Percentiles rank a stretch among this genome's conserved stretches.
These are phyloP conservation scores for Piprites chloris DNA, from an alignment of 2,113 vertebrate genomes.

Conservation along the genomic window DNA sequence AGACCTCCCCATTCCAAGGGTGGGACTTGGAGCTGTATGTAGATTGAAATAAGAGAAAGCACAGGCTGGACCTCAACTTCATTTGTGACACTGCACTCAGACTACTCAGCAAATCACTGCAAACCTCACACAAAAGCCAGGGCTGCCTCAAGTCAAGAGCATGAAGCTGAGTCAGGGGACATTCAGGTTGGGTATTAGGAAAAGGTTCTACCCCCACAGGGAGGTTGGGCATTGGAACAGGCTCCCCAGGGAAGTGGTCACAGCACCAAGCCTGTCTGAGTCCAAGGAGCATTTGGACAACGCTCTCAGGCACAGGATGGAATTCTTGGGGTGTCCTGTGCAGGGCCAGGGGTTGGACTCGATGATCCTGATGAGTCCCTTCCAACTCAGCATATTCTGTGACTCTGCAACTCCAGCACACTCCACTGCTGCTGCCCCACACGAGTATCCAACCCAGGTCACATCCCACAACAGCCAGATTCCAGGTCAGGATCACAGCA, in stretches of 20 bases:
- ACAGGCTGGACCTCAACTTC: not conserved
- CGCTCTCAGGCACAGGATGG: not conserved
- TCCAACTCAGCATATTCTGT: not conserved
- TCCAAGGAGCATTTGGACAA: not conserved
- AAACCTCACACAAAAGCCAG: not conserved
- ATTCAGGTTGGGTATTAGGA: not conserved
- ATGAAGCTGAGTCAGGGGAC: not conserved
- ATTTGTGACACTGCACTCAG: not conserved
- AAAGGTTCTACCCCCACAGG: not conserved
- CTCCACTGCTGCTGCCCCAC: not conserved
- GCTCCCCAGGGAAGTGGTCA: not conserved
- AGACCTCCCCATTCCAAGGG: not conserved
- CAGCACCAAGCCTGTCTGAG: not conserved
- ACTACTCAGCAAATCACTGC: not conserved
- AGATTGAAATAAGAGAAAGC: not conserved
- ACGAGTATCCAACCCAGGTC: fast-evolving
- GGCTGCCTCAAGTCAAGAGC: not conserved
- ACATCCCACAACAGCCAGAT: not conserved
- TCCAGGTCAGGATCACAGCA: not conserved
- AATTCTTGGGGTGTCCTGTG: not conserved
- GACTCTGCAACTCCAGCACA: not conserved
- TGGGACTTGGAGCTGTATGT: not conserved
- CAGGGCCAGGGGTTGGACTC: not conserved
- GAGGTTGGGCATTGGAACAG: not conserved
- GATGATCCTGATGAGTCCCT: not conserved